Evolutionary conservation across 2,797 vertebrate genomes (phyloP), one percentile per base, ranked within the genome.

Genomic region (Oreonectes daqikongensis): DNA sequence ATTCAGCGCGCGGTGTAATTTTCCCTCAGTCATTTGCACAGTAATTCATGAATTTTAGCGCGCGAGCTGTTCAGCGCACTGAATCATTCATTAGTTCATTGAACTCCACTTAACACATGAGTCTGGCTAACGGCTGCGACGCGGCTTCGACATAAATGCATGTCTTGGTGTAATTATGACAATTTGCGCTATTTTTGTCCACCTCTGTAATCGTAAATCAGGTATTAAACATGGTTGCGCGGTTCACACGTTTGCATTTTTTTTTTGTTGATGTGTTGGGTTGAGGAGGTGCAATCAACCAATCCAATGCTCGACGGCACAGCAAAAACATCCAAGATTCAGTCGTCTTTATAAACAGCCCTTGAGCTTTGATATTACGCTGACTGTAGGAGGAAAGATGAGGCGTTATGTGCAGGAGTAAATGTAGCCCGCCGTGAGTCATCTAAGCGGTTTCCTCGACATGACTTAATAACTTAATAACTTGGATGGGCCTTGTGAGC

Each of bases 201-300:
- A 81, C 72, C 86, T 89, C 85, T 88, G 77, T 80, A 53, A 69
- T 59, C 42, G 3, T 52, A 28, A 70, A 77, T 20, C 11, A 0
- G 20, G 17, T 76, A 68, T 59, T 38, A 69, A 69, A 50, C 65
- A 38, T n/a, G 26, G 35, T 64, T 72, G 59, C 15, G 3, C 48
- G 20, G 1, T 38, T 75, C 20, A 1, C 22, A 40, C 42, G 9
- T 60, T 77, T 69, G 18, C 42, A n/a, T n/a, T n/a, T n/a, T n/a
- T n/a, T n/a, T n/a, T 15, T 15, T 22, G 55, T 38, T 40, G 35
- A 24, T 46, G 24, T 61, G 26, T 28, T 42, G 5, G 35, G 2
- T 42, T 18, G 11, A 46, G 17, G 20, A 68, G 28, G 42, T 24
- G 59, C 32, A 44, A 22, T 63, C 46, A 18, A 30, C 57, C 22